Evolutionary conservation across 2,797 vertebrate species (phyloP).

Genomic region (Dryobates pubescens): DNA sequence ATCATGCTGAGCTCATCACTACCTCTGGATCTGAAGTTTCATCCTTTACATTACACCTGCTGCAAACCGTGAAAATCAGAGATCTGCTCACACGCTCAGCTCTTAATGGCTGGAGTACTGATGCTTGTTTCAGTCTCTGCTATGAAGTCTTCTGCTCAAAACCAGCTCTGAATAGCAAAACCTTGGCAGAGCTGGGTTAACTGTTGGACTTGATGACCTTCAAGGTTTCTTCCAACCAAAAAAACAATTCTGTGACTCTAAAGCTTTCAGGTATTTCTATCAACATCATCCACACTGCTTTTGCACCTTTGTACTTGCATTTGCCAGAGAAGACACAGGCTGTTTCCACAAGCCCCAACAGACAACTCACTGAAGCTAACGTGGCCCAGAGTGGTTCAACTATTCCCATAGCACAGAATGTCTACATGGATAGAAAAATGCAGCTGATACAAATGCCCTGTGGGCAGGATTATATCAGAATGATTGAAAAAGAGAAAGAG

Average conservation of each 20-base stretch:
- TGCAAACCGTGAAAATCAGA: neutral
- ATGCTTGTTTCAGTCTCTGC: neutral
- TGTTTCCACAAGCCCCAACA: neutral
- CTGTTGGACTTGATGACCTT: too few relatives aligned
- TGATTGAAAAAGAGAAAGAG: neutral
- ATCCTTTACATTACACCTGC: neutral
- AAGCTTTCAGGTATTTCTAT: neutral
- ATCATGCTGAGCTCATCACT: constrained; percentile 19
- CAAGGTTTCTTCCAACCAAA: too few relatives aligned
- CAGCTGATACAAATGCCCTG: neutral
- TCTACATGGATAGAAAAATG: neutral
- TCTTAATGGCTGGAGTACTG: neutral
- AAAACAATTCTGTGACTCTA: too few relatives aligned
- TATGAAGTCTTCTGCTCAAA: neutral
- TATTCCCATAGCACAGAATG: neutral
- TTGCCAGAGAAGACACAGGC: neutral
- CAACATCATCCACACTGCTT: neutral
- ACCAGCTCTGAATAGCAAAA: neutral
- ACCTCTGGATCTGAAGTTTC: neutral
- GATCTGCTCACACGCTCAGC: neutral
- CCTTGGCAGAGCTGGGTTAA: too few relatives aligned
- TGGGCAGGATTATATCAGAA: neutral
- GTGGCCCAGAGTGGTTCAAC: neutral
- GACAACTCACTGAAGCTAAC: neutral
- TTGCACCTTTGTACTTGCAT: neutral